These are phyloP conservation scores for Dicyrtomina minuta DNA, from an alignment of 2,888 invertebrate species.

Conservation along the genomic window DNA sequence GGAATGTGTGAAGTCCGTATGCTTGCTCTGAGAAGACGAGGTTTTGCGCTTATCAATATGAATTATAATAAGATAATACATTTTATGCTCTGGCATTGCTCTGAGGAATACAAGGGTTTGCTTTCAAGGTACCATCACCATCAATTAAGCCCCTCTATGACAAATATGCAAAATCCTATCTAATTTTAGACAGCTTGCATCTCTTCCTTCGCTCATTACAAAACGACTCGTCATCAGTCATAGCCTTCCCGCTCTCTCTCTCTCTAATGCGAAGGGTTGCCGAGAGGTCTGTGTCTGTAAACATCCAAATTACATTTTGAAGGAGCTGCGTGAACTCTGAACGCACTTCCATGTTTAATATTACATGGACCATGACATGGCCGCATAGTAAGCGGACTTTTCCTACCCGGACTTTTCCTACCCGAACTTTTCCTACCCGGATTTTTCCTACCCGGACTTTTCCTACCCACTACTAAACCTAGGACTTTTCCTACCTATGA, in stretches of 20 bases:
- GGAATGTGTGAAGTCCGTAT: too few relatives aligned
- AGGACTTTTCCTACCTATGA: too few relatives aligned
- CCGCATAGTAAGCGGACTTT: too few relatives aligned
- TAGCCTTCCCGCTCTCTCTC: not conserved
- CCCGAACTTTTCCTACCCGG: too few relatives aligned
- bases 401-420: too few relatives aligned
- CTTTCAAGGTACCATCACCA: slow-evolving; percentile 38
- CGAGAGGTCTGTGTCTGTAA: not conserved
- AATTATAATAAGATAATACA: slow-evolving; percentile 14
- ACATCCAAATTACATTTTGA: not conserved
- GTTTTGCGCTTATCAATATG: not conserved
- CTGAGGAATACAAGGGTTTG: slow-evolving; percentile 41
- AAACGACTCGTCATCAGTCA: not conserved
- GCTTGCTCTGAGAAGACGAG: not conserved
- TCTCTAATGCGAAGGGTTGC: not conserved
- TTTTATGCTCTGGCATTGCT: slow-evolving; percentile 18
- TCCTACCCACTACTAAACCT: too few relatives aligned
- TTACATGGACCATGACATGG: too few relatives aligned
- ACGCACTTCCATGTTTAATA: not conserved
- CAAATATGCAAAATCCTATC: slow-evolving; percentile 35
- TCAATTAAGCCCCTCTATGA: slow-evolving; percentile 38
- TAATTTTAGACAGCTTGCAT: slow-evolving; percentile 18
- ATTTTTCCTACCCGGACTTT: too few relatives aligned
- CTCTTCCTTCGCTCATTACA: slow-evolving; percentile 5
- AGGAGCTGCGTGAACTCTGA: not conserved